Conservation (phyloP, 1,140 invertebrate species). For the Xylocopa sonorina region DNA sequence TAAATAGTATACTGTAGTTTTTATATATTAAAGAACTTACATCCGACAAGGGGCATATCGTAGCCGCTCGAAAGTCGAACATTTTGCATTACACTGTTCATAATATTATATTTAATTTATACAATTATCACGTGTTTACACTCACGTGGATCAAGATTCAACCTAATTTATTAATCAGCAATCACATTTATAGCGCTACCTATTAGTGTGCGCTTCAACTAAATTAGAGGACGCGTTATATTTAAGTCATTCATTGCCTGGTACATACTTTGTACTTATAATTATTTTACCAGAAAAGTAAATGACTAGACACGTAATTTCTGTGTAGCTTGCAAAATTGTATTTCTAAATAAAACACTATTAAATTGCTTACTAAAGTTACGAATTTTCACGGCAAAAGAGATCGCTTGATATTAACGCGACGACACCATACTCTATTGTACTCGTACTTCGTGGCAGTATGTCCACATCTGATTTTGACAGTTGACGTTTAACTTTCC, state of each 20-base stretch:
- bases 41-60: constrained; percentile 74
- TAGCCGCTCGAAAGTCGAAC: constrained; percentile 68
- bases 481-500: constrained; percentile 12
- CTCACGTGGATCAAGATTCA: not conserved
- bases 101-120: constrained; percentile 22
- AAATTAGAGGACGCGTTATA: no score
- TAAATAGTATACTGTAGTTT: constrained; percentile 11
- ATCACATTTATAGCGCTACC: no score
- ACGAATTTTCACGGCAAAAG: no score
- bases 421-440: not conserved
- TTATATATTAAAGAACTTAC: constrained; percentile 67
- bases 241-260: no score
- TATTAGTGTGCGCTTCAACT: no score
- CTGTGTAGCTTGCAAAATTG: no score
- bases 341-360: no score
- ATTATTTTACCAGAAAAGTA: not conserved
- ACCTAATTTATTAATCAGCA: no score
- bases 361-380: no score
- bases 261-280: no score
- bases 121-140: not conserved
- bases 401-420: no score
- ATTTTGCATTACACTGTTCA: constrained; percentile 44
- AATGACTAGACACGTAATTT: no score
- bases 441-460: not conserved
- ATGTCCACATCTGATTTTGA: constrained; percentile 15